A percentile compares a stretch with the other conserved stretches of the same genome.
phyloP scores from a whole-genome alignment of 2,888 invertebrate species.

The Lepidonotus clava region DNA sequence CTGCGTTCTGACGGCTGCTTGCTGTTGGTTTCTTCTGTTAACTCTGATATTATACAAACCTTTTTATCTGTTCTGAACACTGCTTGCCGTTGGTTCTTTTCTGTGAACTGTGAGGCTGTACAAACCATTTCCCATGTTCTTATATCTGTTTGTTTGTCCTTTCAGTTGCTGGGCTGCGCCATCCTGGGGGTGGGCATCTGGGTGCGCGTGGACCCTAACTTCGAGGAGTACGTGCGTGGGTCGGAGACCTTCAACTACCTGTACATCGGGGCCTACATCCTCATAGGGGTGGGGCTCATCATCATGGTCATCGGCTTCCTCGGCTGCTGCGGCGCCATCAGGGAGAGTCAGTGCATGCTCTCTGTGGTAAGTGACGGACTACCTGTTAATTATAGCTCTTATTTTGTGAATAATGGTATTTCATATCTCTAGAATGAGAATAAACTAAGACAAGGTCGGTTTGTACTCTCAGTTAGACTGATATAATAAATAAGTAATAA shows the following conservation, averaged over 20 bases:
- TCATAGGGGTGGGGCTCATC: constrained; percentile 87
- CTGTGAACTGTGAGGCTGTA: background rate
- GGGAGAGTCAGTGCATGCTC: constrained; percentile 89
- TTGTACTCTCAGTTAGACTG: too few species aligned
- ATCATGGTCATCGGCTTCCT: constrained; percentile 89
- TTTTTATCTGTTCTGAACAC: too few species aligned
- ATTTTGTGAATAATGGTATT: too few species aligned
- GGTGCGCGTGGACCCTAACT: constrained; percentile 86
- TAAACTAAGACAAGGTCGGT: too few species aligned
- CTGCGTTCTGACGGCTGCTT: too few species aligned
- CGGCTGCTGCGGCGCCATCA: constrained; percentile 91
- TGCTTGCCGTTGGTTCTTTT: background rate
- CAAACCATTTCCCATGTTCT: background rate
- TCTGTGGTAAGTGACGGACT: constrained; percentile 84
- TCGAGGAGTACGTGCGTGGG: constrained; percentile 87
- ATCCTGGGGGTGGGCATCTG: constrained; percentile 87
- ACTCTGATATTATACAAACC: too few species aligned
- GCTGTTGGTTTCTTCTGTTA: too few species aligned
- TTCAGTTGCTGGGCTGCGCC: constrained; percentile 87
- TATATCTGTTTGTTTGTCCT: constrained; percentile 64
- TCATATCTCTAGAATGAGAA: too few species aligned
- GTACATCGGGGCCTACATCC: constrained; percentile 87
- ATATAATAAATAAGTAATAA: too few species aligned
- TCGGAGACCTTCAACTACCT: constrained; percentile 85
- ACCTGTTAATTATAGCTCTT: background rate